Base-by-base conservation (phyloP, 2,797 vertebrate species). In the Xiphophorus birchmanni region DNA sequence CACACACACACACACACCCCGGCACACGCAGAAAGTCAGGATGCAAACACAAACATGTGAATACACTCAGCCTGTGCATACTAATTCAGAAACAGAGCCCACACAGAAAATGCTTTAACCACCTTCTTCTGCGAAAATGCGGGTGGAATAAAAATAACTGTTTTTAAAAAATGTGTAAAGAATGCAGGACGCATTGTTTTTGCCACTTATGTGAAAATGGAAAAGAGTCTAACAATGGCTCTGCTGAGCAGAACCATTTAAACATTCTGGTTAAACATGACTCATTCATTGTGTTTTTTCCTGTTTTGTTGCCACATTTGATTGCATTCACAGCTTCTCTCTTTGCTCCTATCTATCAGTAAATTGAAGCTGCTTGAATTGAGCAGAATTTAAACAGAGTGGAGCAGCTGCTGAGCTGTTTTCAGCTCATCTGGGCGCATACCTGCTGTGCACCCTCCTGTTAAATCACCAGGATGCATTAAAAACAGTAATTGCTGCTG, bases 41-140 rank as follows among this genome's bases (percentile, higher is more conserved):
- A 67, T 69, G 37, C 92, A 77, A 44, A 60, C 95, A 96, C 96
- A 88, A 78, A 80, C 74, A 75, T 21, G 44, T 71, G 21, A 63
- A 44, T 73, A 63, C 42, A 75, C 77, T 74, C 1, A 58, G 77
- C 52, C 54, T 52, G 74, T 75, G 63, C 75, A 80, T 42, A 47
- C 45, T 75, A 77, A 81, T 76, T 82, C n/a, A 71, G 67, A 75
- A 56, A 80, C 50, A 11, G 71, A 84, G 73, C 87, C 80, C 76
- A 86, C 86, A 84, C 80, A 77, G 44, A 81, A 63, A 45, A 84
- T 87, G 81, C 83, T 76, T 82, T 79, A 26, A 74, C 71, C 35
- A 82, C 56, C 69, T 47, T 45, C 48, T 78, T 84, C 78, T n/a
- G 52, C 75, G 48, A 42, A 74, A 48, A 54, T 26, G 77, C 42